Conservation (phyloP, 2,888 invertebrate species). For the Drosophila basisetae region DNA sequence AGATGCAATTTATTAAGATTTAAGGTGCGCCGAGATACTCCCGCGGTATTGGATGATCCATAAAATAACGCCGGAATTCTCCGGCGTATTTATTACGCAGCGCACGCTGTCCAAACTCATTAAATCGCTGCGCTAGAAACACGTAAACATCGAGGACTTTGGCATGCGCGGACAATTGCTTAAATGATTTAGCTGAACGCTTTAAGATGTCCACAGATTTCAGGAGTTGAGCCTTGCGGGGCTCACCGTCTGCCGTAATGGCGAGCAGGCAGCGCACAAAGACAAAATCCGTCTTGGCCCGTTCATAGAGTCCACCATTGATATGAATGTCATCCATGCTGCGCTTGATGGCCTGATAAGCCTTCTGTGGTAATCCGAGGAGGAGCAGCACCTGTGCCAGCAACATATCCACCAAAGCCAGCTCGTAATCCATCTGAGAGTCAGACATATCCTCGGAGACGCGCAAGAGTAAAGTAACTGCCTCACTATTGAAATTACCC, state of each 20-base stretch:
- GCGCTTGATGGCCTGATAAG: conserved; percentile 89
- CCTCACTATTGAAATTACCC: conserved; percentile 86
- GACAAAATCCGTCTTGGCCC: conserved; percentile 90
- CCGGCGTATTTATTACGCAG: conserved; percentile 93
- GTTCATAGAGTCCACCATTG: conserved; percentile 93
- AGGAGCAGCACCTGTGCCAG: conserved; percentile 91
- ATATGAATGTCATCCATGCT: conserved; percentile 90
- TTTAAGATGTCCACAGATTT: conserved; percentile 87
- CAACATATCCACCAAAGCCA: conserved; percentile 91
- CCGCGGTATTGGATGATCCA: conserved; percentile 87
- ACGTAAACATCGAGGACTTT: conserved; percentile 88
- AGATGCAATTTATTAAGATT: conserved; percentile 65
- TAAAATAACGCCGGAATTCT: conserved; percentile 92
- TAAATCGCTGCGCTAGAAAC: conserved; percentile 89
- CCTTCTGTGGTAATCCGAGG: conserved; percentile 92
- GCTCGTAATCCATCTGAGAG: conserved; percentile 92
- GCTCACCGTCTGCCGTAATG: conserved; percentile 84
- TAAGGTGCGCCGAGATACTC: conserved; percentile 83
- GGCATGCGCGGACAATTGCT: conserved; percentile 91
- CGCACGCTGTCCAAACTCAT: conserved; percentile 89
- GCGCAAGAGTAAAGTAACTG: conserved; percentile 88
- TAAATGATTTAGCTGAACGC: conserved; percentile 89
- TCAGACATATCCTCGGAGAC: conserved; percentile 91
- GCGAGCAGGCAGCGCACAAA: conserved; percentile 93
- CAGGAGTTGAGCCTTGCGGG: conserved; percentile 63